Base-by-base conservation (phyloP, 1,140 invertebrate species). In the Caenorhabditis latens region DNA sequence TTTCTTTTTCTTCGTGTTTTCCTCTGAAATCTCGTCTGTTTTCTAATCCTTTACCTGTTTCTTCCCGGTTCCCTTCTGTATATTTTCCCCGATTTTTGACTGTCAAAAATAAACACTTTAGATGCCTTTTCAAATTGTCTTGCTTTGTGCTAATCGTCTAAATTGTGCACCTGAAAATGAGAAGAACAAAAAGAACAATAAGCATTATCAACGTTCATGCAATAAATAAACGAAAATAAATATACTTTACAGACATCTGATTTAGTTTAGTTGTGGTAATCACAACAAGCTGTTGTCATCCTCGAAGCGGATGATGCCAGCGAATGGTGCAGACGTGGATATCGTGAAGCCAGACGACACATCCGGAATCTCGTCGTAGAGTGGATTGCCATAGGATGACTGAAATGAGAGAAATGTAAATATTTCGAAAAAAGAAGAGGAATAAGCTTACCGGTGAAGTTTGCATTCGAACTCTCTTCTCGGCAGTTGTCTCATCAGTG, bases 201-300 rank as follows among this genome's bases (percentile, higher is more conserved):
- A 53, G 50, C 46, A 79, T 50, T 50, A 71, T 50, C 71, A 79
- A 53, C 19, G 21, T 79, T 79, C 71, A 79, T 79, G 71, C 71
- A 79, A 79, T 79, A 79, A 79, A 79, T 48, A 48, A 13, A 42
- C 42, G 42, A 71, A 71, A 79, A 79, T 79, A 79, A 53, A 79
- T 32, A 79, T 79, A 79, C 71, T 79, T 79, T 50, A 79, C 71
- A 79, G 71, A 79, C 71, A 50, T 46, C 14, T 50, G n/a, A 50
- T 21, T 79, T 79, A 79, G 40, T 50, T 50, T 21, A 13, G 5
- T 43, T 16, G 21, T 71, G 46, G 65, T 53, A 79, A 50, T 79
- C 71, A 79, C 46, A 79, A 79, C 71, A 79, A 79, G 71, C 46
- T 71, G n/a, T 48, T 79, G 46, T 79, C 71, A 42, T 79, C 46